Base-by-base conservation (phyloP, 2,797 vertebrate species). In the Oreonectes daqikongensis region DNA sequence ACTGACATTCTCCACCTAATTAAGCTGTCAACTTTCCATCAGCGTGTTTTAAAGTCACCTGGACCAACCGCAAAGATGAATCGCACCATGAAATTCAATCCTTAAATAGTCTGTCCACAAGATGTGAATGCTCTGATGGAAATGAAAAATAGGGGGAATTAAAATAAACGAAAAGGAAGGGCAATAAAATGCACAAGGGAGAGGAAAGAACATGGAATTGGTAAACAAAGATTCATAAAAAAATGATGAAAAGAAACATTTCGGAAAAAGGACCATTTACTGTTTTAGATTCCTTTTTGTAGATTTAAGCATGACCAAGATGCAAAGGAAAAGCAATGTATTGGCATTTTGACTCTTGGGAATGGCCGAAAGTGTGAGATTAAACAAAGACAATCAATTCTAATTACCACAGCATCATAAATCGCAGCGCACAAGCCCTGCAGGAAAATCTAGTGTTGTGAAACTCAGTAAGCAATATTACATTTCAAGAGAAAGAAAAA, bases 21-120 rank as follows among this genome's bases (percentile, higher is more conserved):
- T 84, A 84, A 80, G 59, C 69, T 86, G 84, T 86, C 85, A 84
- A 81, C 80, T 80, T 83, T 80, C 83, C 83, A 84, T 85, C 82
- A 84, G 76, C 46, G 24, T 20, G 69, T 78, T 83, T 80, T 81
- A 82, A 81, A 80, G 68, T 71, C 76, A 78, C 72, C 73, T 80
- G 79, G 75, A 75, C 72, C 84, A 77, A 82, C 65, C 30, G 59
- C 75, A 53, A 59, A 42, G 64, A 60, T 69, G 76, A 75, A 79
- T 35, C 40, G 73, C 67, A 64, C 72, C 74, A 77, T 75, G 77
- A 77, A 79, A 85, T 77, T 59, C 75, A 73, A 74, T 72, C 57
- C 59, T 57, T 50, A 84, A 77, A 66, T 50, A n/a, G 52, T 28
- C 61, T 61, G 67, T 46, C 69, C 69, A 84, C 44, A 63, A 77